phyloP scores from a whole-genome alignment of 1,140 invertebrate species.

The Drusus annulatus region DNA sequence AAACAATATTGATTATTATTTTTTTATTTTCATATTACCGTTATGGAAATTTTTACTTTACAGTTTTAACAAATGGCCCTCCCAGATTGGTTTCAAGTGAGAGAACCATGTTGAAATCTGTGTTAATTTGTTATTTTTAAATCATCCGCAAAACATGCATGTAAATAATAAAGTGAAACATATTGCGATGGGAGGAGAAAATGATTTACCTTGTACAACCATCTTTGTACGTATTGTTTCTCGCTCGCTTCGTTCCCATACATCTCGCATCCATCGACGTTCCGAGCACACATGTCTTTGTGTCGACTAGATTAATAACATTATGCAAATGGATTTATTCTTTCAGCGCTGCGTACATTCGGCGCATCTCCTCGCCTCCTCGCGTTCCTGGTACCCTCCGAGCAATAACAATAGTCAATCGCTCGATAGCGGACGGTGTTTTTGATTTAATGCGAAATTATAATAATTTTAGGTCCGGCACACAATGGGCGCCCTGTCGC shows the following conservation, averaged over 20 bases:
- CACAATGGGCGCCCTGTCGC: slow-evolving; percentile 55
- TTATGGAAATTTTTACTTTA: background rate
- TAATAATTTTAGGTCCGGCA: slow-evolving; percentile 57
- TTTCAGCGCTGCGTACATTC: slow-evolving; percentile 14
- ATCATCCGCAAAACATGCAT: too few relatives aligned
- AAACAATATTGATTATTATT: background rate
- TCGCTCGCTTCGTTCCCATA: too few relatives aligned
- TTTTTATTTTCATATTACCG: background rate
- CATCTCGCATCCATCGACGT: background rate
- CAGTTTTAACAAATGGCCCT: too few relatives aligned
- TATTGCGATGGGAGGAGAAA: too few relatives aligned
- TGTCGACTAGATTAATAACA: slow-evolving; percentile 38
- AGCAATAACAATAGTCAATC: slow-evolving; percentile 58
- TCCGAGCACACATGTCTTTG: slow-evolving; percentile 3
- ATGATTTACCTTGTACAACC: too few relatives aligned
- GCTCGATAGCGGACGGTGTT: slow-evolving; percentile 48
- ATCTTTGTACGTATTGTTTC: too few relatives aligned
- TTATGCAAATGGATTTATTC: slow-evolving; percentile 41
- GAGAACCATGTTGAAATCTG: too few relatives aligned
- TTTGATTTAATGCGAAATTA: slow-evolving; percentile 60
- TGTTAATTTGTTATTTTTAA: too few relatives aligned
- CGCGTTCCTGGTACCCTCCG: slow-evolving; percentile 20
- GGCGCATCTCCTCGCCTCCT: slow-evolving; percentile 33
- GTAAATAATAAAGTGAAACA: too few relatives aligned
- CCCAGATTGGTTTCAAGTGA: too few relatives aligned